Base-by-base conservation (phyloP, 2,888 invertebrate genomes). In the Steinernema scapterisci region DNA sequence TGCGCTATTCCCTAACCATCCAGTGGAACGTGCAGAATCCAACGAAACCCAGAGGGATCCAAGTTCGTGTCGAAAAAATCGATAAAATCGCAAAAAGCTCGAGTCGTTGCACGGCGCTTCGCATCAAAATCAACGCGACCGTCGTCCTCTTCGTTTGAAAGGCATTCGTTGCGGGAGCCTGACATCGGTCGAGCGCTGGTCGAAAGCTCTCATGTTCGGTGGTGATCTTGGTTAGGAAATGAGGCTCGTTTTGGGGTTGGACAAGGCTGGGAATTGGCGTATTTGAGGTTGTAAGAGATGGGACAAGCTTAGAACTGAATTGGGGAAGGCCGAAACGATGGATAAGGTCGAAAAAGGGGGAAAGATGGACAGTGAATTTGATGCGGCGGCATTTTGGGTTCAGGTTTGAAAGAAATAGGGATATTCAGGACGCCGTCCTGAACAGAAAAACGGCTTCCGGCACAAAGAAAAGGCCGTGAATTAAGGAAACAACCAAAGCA, bases 101-200 rank as follows among this genome's bases (percentile, higher is more conserved):
- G 3, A 38, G 5, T 7, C 6, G 6, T 63, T 27, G 7, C 63
- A 63, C 13, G 27, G 27, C 9, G 38, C 27, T 38, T 63, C 38
- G 31, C 27, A 16, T 13, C 63, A 27, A 38, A 13, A 21, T 27
- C 31, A 16, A 25, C 11, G 31, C 27, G 48, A 63, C 23, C 16
- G 31, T 38, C 38, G 63, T 31, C 13, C 3, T 54, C 25, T 9
- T 27, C 6, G 5, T 25, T 16, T 13, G 63, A 63, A 63, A 63
- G 63, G 31, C 63, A 63, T 27, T 63, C 63, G 31, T 27, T 25
- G 11, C 63, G 38, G 63, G 63, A 63, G 31, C 63, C 27, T 31
- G 63, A 48, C 48, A 13, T 48, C 19, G 48, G 38, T 16, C 16
- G 52, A 31, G 63, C 31, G 11, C 11, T 7, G 25, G 7, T 31